Evolutionary conservation across 2,888 invertebrate genomes (phyloP), one percentile per base, ranked within the genome.

Genomic region (Cecidostiba fungosa): DNA sequence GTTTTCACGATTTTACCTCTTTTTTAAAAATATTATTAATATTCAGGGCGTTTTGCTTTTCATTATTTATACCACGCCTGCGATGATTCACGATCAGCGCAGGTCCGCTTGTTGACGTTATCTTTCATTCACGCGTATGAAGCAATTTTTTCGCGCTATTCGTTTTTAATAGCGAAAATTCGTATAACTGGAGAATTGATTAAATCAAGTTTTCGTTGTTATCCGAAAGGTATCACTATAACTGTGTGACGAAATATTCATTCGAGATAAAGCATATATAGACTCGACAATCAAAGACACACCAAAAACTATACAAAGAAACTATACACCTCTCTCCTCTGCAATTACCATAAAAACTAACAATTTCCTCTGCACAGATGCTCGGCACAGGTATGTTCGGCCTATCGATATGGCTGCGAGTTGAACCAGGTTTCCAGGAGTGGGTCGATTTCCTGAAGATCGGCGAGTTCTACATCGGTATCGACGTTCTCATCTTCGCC

Each of bases 371-470:
- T 2, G 4, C 39, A 2, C 72, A 87, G 87, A 77, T 87, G 1
- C 8, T 82, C 39, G 82, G 84, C 14, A 73, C 59, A n/a, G 80
- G 77, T 14, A 69, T 82, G 79, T 80, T 87, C 36, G 80, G 77
- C 3, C 62, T 87, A 26, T 73, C 87, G 36, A n/a, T 85, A 6
- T 87, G 87, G 87, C 76, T 87, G 16, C 50, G 82, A 10, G 47
- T 80, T 8, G 87, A 87, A 62, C 80, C 87, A 1, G 86, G 86
- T 1, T 87, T 87, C 10, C 86, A 87, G 36, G 97, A 97, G 90
- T 98, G 97, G 97, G 95, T 98, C 89, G 94, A 95, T 74, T 96
- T 96, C 85, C 93, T 98, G 87, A 95, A 96, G 85, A 96, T 98
- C 72, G 94, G 96, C 88, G 95, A 96, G 86, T 97, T 97, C 93